Conservation (phyloP, 2,797 vertebrate species). For the Diceros bicornis region DNA sequence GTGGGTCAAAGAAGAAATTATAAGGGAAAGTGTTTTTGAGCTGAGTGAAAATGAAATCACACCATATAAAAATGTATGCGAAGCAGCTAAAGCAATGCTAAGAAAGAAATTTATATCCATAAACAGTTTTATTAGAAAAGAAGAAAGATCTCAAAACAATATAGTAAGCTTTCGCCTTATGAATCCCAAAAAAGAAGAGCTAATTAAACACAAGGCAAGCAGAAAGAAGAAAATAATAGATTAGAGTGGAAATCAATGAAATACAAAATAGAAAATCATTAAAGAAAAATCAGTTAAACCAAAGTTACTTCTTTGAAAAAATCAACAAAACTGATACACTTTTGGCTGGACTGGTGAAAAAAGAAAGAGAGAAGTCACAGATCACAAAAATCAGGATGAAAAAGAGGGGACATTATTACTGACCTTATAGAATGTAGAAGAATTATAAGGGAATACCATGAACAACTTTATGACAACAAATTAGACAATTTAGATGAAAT, state of each 20-base stretch:
- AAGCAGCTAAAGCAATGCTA: neutral
- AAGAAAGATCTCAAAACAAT: slow-evolving; percentile 31
- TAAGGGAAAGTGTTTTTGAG: neutral
- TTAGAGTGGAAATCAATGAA: slow-evolving; percentile 9
- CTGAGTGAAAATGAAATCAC: neutral
- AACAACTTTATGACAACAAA: neutral
- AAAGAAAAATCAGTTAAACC: neutral
- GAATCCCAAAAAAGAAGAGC: neutral
- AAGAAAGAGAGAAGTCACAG: neutral
- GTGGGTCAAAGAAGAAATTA: slow-evolving; percentile 42
- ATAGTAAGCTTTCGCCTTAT: neutral
- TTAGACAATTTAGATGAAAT: neutral
- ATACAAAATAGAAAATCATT: slow-evolving; percentile 31
- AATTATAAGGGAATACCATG: neutral
- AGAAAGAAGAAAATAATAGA: slow-evolving; percentile 31
- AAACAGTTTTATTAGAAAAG: slow-evolving; percentile 12
- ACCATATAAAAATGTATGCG: neutral
- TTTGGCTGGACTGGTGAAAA: neutral
- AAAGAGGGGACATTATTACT: neutral
- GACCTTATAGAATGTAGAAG: neutral
- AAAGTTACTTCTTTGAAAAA: neutral
- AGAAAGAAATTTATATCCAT: neutral
- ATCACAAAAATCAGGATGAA: neutral
- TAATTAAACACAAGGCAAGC: slow-evolving; percentile 9
- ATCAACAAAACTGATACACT: neutral